Base-by-base conservation (phyloP, 2,113 vertebrate genomes). In the Merops nubicus region DNA sequence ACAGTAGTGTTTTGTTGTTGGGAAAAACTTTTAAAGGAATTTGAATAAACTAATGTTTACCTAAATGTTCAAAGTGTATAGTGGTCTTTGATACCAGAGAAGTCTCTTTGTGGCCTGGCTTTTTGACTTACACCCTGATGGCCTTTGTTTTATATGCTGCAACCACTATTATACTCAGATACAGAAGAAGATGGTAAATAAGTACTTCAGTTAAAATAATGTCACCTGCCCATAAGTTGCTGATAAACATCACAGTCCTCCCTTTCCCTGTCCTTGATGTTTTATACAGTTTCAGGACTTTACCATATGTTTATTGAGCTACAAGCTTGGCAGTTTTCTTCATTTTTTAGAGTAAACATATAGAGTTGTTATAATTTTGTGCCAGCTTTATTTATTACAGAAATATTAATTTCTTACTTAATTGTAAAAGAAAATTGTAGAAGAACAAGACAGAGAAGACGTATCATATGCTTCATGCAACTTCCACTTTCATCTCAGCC, bases 51-150 rank as follows among this genome's bases (percentile, higher is more conserved):
- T 64, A 50, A 40, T 74, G 67, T 92, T 96, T 78, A 89, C 75
- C 53, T 91, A 91, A 85, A 91, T 85, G 69, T 95, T 96, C 89
- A 85, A 94, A 96, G 81, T n/a, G 34, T 91, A 33, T 69, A 83
- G 75, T 86, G 79, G 69, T 89, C 83, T 93, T 92, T 81, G 89
- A 91, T 50, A 95, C 57, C 42, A 74, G 62, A 91, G 45, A 22
- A 82, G 88, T 68, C 50, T 31, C 26, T 88, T 85, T 79, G 74
- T 75, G 64, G 47, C 48, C 69, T 85, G 62, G 43, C 16, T 78
- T 92, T 91, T 56, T 94, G 81, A 64, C 89, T 89, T 48, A 42
- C 45, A 80, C 29, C 67, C 51, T 89, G 53, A 45, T 76, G 53
- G 34, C 33, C 67, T 89, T 85, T 74, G 45, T 17, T 91, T 76